Percentiles rank a stretch among this genome's conserved stretches.
Conservation (phyloP, 1,140 invertebrate genomes). For the Argopecten irradians region DNA sequence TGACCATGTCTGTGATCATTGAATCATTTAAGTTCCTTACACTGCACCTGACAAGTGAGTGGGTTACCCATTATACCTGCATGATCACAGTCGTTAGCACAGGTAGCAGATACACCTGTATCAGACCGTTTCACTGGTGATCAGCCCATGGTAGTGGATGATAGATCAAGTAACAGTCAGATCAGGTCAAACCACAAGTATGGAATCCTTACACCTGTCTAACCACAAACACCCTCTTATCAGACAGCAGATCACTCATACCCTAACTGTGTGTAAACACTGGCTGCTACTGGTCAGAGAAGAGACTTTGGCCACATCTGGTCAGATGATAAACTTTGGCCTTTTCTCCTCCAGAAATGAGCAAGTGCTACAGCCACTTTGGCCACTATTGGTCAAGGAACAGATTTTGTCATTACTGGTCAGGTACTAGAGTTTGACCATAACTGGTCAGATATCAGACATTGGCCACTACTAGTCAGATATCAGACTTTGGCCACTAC, state of each 20-base stretch:
- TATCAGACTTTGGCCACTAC: background rate
- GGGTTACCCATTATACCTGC: background rate
- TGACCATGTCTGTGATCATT: background rate
- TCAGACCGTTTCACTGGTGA: background rate
- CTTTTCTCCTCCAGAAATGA: background rate
- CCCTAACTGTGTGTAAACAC: background rate
- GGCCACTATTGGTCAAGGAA: background rate
- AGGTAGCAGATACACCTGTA: constrained; percentile 20
- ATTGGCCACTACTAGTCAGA: background rate
- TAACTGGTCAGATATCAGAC: background rate
- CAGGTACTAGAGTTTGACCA: background rate
- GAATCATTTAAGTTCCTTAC: background rate
- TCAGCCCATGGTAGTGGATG: background rate
- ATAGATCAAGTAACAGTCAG: constrained; percentile 21
- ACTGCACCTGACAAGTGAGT: background rate
- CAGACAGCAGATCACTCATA: background rate
- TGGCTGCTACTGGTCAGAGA: background rate
- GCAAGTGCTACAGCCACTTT: background rate
- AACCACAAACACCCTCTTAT: constrained; percentile 20
- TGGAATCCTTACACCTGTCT: constrained; percentile 31
- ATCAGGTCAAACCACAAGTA: constrained; percentile 45
- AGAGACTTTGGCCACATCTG: background rate
- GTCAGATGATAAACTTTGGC: background rate
- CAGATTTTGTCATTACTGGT: too few relatives aligned
- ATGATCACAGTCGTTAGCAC: background rate